Evolutionary conservation across 1,140 invertebrate species (phyloP).

Genomic region (Cardiocondyla obscurior): DNA sequence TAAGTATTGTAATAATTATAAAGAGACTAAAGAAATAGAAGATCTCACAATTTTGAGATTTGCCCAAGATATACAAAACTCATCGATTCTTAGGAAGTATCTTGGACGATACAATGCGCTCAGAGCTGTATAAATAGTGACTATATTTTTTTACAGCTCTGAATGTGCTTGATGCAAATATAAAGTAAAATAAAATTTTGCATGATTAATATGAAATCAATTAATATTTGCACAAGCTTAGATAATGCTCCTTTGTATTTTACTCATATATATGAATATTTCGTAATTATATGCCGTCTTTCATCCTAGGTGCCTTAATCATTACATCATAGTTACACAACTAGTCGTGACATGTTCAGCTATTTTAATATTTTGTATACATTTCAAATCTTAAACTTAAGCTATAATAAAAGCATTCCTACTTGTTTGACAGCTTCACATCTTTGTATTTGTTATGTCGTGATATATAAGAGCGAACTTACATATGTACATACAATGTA

Average conservation of each 20-base stretch:
- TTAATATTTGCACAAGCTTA: conserved; percentile 13
- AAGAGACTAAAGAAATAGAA: conserved; percentile 1
- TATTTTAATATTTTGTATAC: conserved; percentile 41
- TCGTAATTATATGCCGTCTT: conserved; percentile 17
- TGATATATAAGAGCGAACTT: background rate
- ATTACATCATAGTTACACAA: background rate
- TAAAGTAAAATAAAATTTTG: background rate
- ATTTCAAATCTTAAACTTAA: conserved; percentile 10
- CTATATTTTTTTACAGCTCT: too few relatives aligned
- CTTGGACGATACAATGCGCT: too few relatives aligned
- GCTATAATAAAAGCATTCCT: conserved; percentile 33
- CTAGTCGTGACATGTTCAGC: conserved; percentile 2
- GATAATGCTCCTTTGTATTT: background rate
- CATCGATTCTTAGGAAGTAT: conserved; percentile 67
- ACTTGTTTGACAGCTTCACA: background rate
- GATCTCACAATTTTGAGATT: conserved; percentile 70
- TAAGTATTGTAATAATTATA: conserved; percentile 63
- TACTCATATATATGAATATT: conserved; percentile 25
- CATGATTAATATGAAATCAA: background rate
- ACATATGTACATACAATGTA: conserved; percentile 5
- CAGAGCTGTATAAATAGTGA: too few relatives aligned
- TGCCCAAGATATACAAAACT: conserved; percentile 64
- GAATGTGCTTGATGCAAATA: background rate
- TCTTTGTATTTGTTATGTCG: background rate
- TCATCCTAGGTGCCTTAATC: conserved; percentile 52